phyloP scores from a whole-genome alignment of 2,888 invertebrate genomes.

The Eledone cirrhosa region DNA sequence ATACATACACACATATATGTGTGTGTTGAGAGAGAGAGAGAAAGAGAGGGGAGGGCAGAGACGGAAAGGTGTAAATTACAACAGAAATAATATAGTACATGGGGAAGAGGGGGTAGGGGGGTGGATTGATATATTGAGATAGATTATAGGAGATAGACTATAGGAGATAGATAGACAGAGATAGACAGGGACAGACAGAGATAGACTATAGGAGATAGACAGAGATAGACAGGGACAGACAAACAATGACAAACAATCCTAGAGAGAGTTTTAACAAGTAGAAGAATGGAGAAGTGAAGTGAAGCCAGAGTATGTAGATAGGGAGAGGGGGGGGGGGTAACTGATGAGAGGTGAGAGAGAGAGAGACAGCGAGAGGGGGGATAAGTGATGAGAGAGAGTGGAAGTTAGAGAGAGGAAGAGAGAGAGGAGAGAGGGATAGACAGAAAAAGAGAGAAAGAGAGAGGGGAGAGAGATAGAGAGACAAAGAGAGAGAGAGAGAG shows the following conservation, averaged over 20 bases:
- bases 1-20: neutral
- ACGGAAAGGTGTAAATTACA: neutral
- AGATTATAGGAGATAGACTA: too few species aligned
- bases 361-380: neutral
- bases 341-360: neutral
- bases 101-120: neutral
- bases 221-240: neutral
- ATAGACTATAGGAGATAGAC: neutral
- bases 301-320: neutral
- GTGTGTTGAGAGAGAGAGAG: neutral
- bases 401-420: neutral
- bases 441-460: conserved; percentile 32
- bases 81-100: neutral
- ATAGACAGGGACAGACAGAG: neutral
- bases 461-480: conserved; percentile 17
- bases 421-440: neutral
- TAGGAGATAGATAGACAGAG: neutral
- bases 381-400: neutral
- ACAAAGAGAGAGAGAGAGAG: neutral
- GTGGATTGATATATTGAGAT: too few species aligned
- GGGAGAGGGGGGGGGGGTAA: neutral
- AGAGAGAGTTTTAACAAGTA: neutral
- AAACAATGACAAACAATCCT: too few species aligned
- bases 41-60: neutral
- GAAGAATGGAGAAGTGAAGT: neutral